phyloP scores from a whole-genome alignment of 2,888 invertebrate species.

The Lepidochitona cinerea region DNA sequence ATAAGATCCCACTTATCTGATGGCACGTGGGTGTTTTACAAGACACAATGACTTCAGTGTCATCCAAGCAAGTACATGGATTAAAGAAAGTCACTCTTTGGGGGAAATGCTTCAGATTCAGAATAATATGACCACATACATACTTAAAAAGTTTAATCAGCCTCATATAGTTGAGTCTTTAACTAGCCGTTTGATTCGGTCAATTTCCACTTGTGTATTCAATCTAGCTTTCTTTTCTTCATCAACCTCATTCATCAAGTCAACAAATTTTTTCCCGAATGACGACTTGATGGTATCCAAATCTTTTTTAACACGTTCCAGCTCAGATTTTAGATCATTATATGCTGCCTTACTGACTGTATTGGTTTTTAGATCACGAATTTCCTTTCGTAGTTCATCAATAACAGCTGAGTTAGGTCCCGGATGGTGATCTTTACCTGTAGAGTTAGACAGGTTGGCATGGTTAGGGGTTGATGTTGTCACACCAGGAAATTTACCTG shows the following conservation, averaged over 20 bases:
- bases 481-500: background rate
- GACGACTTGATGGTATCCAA: slow-evolving; percentile 49
- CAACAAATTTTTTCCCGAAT: slow-evolving; percentile 54
- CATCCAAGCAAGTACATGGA: no score
- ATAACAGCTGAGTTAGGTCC: slow-evolving; percentile 17
- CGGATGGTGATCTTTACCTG: background rate
- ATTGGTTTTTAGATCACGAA: slow-evolving; percentile 48
- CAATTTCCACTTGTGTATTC: slow-evolving; percentile 71
- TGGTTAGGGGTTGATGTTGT: background rate
- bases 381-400: slow-evolving; percentile 53
- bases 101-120: no score
- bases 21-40: no score
- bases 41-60: no score
- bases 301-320: slow-evolving; percentile 56
- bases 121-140: no score
- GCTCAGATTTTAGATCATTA: slow-evolving; percentile 79
- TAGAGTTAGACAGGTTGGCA: background rate
- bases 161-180: slow-evolving; percentile 50
- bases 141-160: no score
- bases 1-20: no score
- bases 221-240: slow-evolving; percentile 71
- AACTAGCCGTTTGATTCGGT: slow-evolving; percentile 66
- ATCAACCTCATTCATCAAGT: slow-evolving; percentile 66
- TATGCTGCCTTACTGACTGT: slow-evolving; percentile 79
- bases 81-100: no score